A percentile compares a stretch with the other conserved stretches of the same genome.
Conservation (phyloP, 2,797 vertebrate species). For the Malurus splendens region DNA sequence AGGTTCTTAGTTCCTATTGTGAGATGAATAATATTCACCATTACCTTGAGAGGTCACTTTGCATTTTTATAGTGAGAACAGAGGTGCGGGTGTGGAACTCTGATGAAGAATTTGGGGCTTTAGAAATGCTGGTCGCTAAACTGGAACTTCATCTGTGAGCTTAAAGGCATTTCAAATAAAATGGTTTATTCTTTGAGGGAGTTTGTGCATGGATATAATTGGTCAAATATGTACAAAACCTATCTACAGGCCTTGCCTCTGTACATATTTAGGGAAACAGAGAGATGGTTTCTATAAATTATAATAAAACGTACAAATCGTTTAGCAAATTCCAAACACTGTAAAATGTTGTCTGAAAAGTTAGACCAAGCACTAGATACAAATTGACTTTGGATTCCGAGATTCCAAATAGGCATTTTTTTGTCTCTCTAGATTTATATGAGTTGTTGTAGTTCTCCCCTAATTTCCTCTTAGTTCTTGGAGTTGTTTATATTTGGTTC, state of each 20-base stretch:
- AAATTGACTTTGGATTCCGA: neutral
- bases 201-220: neutral
- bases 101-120: neutral
- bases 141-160: neutral
- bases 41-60: neutral
- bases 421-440: neutral
- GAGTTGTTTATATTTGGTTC: conserved; percentile 5
- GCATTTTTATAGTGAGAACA: neutral
- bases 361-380: neutral
- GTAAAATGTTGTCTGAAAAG: neutral
- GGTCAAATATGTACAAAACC: neutral
- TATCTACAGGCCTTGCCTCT: neutral
- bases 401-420: neutral
- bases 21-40: neutral
- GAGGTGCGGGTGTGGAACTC: neutral
- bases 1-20: neutral
- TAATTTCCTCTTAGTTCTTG: neutral
- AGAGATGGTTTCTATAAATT: neutral
- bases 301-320: neutral
- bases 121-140: neutral
- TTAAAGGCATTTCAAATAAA: neutral
- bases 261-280: neutral
- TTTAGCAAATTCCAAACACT: neutral
- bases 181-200: neutral
- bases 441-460: neutral